Evolutionary conservation across 2,113 vertebrate genomes (phyloP), one percentile per base, ranked within the genome.

Genomic region (Eulemur rufifrons): DNA sequence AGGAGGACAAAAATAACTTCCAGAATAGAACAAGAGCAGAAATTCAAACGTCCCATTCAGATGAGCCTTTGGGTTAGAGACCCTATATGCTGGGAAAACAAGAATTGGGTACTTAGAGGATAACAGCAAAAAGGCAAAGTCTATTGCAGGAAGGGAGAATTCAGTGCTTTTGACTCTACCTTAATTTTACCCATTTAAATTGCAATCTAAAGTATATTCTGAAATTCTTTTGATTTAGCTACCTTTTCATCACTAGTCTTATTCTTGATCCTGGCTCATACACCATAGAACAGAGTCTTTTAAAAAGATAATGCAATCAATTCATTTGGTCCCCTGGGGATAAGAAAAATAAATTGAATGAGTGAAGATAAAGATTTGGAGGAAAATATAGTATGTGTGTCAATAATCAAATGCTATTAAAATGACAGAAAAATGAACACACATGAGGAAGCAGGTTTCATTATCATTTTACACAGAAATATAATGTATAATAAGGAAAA

Each of bases 1-100:
- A 90, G 6, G 71, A 83, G 20, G 71, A 94, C 78, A 96, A 97
- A 98, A 96, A 92, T 96, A 97, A 95, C 61, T 91, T 83, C 11
- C 37, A 85, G 59, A 94, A 94, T 15, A 97, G 76, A 96, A 88
- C 5, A 78, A 78, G 74, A 78, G 25, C 63, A 95, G 94, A 94
- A 74, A 68, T 92, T 86, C 94, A 96, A 95, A 88, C 32, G n/a
- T 12, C 50, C 6, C 68, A 34, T 34, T 21, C 66, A 92, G 90
- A 88, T 63, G 20, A 69, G 34, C 45, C 54, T 95, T 59, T 64
- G 61, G 11, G 42, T 86, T 85, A 71, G 47, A 80, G 39, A 42
- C 3, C 17, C 23, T 83, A n/a, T 29, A 50, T 3, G 8, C 10
- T 90, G 42, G 29, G 42, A 64, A 89, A 90, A 66, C 6, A 76